Percentiles rank a stretch among this genome's conserved stretches.
These are phyloP conservation scores for Drosophila siamana DNA, from an alignment of 2,888 invertebrate genomes.

Conservation along the genomic window DNA sequence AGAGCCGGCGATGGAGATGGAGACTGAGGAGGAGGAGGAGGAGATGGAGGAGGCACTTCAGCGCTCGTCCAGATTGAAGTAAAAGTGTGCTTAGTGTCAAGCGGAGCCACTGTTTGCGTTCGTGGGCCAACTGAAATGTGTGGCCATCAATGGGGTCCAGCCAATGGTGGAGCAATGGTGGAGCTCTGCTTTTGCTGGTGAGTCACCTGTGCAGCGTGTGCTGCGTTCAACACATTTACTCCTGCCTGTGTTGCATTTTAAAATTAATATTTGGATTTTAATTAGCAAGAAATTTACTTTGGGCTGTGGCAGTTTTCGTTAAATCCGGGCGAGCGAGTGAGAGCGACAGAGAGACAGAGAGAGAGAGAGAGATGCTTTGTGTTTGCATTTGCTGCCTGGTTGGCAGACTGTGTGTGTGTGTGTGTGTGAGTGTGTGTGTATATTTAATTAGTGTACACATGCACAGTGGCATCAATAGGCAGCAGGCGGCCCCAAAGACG, in stretches of 20 bases:
- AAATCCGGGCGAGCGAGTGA: constrained; percentile 12
- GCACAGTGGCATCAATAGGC: constrained; percentile 45
- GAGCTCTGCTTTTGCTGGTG: constrained; percentile 21
- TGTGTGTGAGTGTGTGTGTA: constrained; percentile 41
- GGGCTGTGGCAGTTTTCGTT: constrained; percentile 65
- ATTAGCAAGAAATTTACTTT: constrained; percentile 78
- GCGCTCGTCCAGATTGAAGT: constrained; percentile 43
- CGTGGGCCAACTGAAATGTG: constrained; percentile 46
- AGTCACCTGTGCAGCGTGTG: constrained; percentile 28
- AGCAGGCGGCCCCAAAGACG: neutral
- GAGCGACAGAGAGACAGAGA: neutral
- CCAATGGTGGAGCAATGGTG: no score
- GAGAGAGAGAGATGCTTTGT: constrained; percentile 33
- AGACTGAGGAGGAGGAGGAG: no score
- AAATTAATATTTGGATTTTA: constrained; percentile 80
- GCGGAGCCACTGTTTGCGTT: constrained; percentile 44
- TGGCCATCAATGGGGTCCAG: constrained; percentile 44
- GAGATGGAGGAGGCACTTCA: no score
- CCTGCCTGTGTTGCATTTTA: constrained; percentile 65
- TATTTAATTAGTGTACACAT: constrained; percentile 71
- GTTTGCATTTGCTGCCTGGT: constrained; percentile 61
- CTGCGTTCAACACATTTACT: neutral
- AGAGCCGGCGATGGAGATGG: no score
- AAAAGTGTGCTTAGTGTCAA: constrained; percentile 41
- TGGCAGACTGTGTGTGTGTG: constrained; percentile 14